Conservation (phyloP, 1,140 invertebrate species). For the Ooceraea biroi region DNA sequence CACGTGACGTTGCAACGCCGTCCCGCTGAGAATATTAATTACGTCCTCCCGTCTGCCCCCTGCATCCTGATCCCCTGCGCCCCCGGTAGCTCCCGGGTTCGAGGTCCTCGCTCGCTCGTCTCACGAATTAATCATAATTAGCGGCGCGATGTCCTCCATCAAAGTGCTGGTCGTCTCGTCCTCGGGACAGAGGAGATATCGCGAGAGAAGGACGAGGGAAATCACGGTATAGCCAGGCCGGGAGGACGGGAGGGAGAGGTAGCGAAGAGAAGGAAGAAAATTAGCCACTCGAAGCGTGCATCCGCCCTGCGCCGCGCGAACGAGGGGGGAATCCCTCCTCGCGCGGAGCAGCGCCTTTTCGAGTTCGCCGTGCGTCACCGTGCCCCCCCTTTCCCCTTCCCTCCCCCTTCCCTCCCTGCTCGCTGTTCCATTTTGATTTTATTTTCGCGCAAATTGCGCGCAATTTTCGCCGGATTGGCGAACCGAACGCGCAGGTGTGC, state of each 20-base stretch:
- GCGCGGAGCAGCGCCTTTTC: conserved; percentile 52
- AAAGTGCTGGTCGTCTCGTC: conserved; percentile 70
- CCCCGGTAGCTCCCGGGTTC: conserved; percentile 67
- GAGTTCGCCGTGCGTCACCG: conserved; percentile 39
- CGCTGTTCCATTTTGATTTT: conserved; percentile 62
- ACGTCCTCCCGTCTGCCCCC: conserved; percentile 64
- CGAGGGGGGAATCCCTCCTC: neutral
- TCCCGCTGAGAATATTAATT: conserved; percentile 80
- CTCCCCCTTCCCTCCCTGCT: too few relatives aligned
- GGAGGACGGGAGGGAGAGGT: conserved; percentile 13
- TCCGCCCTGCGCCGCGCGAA: conserved; percentile 64
- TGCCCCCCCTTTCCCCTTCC: neutral
- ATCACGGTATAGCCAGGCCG: conserved; percentile 22
- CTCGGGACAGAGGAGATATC: conserved; percentile 1
- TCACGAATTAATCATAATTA: conserved; percentile 81
- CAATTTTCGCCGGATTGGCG: conserved; percentile 64
- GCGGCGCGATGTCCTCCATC: conserved; percentile 77
- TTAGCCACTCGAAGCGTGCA: conserved; percentile 75
- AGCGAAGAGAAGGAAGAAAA: conserved; percentile 70
- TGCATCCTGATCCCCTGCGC: conserved; percentile 44
- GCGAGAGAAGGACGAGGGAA: conserved; percentile 27
- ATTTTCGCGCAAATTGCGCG: conserved; percentile 66
- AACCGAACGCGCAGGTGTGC: conserved; percentile 55
- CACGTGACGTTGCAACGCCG: conserved; percentile 70
- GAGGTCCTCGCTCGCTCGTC: conserved; percentile 68